Evolutionary conservation across 2,797 vertebrate genomes (phyloP).

Genomic region (Poliocrania exsul): DNA sequence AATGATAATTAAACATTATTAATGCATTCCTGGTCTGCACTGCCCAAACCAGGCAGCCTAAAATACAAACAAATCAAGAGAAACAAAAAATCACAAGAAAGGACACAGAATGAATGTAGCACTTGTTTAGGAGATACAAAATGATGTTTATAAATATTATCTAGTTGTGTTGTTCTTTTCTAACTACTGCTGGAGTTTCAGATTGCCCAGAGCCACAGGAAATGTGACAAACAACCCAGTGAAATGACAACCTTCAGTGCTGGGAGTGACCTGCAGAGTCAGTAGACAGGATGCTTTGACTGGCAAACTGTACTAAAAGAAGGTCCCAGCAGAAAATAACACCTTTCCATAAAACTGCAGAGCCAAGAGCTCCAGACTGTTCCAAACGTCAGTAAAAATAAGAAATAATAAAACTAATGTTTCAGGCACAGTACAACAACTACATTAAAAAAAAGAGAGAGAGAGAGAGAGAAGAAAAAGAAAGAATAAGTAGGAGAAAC

Average conservation of each 20-base stretch:
- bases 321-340: neutral
- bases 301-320: neutral
- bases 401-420: neutral
- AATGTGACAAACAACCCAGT: neutral
- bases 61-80: neutral
- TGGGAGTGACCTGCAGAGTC: neutral
- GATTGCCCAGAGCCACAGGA: neutral
- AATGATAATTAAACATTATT: neutral
- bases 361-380: neutral
- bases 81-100: neutral
- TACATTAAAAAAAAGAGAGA: too few relatives aligned
- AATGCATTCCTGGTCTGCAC: neutral
- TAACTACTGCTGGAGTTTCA: neutral
- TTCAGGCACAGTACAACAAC: neutral
- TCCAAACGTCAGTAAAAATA: neutral
- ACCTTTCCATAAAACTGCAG: neutral
- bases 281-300: neutral
- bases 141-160: accelerated
- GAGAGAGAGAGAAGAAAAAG: accelerated
- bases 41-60: neutral
- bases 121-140: neutral
- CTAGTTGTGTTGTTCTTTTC: neutral
- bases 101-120: neutral
- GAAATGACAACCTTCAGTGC: neutral
- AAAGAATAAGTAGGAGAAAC: neutral